These are phyloP conservation scores for Lithophane socia DNA, from an alignment of 2,888 invertebrate genomes.

Conservation along the genomic window DNA sequence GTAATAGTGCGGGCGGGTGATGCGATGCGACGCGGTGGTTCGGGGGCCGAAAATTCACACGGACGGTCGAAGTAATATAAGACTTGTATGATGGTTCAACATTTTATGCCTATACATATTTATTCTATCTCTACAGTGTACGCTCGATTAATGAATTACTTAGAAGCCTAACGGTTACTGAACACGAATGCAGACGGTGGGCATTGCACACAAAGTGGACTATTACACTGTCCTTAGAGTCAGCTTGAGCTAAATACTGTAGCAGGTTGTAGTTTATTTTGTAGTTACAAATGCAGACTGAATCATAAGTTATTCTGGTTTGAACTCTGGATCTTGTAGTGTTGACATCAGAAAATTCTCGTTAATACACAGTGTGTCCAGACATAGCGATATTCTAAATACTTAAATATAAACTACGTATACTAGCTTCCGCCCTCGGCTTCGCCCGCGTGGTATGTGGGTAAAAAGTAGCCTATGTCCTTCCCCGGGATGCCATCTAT, in stretches of 20 bases:
- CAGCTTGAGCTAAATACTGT: conserved; percentile 17
- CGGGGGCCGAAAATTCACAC: too few species aligned
- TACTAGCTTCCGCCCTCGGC: too few species aligned
- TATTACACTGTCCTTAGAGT: conserved; percentile 23
- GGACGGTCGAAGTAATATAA: too few species aligned
- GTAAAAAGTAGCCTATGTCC: too few species aligned
- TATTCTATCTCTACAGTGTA: neutral
- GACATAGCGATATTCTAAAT: too few species aligned
- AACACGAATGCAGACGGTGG: conserved; percentile 11
- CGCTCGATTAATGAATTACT: conserved; percentile 32
- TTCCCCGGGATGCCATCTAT: too few species aligned
- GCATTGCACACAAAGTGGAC: conserved; percentile 5
- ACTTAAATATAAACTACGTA: too few species aligned
- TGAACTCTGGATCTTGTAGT: neutral
- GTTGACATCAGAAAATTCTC: neutral
- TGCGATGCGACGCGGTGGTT: too few species aligned
- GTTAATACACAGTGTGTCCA: neutral
- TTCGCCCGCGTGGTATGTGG: too few species aligned
- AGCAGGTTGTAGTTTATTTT: neutral
- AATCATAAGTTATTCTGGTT: neutral
- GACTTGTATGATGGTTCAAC: too few species aligned
- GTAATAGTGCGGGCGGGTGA: too few species aligned
- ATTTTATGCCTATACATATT: too few species aligned
- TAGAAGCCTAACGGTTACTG: conserved; percentile 6
- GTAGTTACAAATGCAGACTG: neutral